A percentile compares a stretch with the other conserved stretches of the same genome.
phyloP scores from a whole-genome alignment of 2,797 vertebrate genomes.

The Alauda arvensis region DNA sequence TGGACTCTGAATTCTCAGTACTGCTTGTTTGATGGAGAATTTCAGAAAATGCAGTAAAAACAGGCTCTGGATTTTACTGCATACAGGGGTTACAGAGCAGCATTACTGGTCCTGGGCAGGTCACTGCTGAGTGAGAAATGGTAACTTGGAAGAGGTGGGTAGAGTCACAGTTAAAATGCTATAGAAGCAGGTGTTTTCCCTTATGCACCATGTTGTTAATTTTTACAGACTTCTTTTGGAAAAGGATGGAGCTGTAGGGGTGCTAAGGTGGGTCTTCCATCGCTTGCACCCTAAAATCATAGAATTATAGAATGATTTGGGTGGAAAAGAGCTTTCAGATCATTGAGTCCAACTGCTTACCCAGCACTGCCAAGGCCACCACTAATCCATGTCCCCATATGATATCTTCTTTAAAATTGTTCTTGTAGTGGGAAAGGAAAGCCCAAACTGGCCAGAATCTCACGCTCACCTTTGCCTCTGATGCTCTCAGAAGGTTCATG shows the following conservation, averaged over 20 bases:
- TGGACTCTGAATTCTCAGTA: background rate
- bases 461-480: conserved; percentile 82
- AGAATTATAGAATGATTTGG: background rate
- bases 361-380: background rate
- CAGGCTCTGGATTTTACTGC: background rate
- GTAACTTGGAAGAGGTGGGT: background rate
- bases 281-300: background rate
- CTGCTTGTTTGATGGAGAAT: background rate
- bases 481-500: conserved; percentile 77
- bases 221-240: background rate
- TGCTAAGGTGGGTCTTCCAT: no score
- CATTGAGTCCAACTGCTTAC: accelerated
- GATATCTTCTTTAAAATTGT: accelerated
- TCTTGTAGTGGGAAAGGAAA: background rate
- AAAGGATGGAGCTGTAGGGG: background rate
- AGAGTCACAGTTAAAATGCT: background rate
- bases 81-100: background rate
- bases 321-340: background rate
- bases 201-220: no score
- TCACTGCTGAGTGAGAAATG: background rate
- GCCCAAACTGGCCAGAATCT: background rate
- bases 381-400: background rate
- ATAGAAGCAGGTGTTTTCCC: background rate
- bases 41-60: background rate
- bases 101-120: background rate